Conservation (phyloP, 1,140 invertebrate genomes). For the Calycopis cecrops region DNA sequence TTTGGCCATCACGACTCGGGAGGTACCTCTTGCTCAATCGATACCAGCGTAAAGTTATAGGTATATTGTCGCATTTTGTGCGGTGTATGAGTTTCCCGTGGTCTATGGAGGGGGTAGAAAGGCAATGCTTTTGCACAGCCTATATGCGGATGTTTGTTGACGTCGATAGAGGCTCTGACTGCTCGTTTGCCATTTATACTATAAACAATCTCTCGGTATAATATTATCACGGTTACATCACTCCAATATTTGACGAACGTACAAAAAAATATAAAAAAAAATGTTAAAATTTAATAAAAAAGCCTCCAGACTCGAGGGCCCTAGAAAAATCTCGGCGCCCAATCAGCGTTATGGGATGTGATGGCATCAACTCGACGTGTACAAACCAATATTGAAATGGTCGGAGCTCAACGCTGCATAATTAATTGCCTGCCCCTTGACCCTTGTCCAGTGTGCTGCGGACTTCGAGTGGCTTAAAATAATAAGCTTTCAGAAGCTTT, state of each 20-base stretch:
- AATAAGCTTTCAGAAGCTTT: constrained; percentile 9
- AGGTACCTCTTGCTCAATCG: too few species aligned
- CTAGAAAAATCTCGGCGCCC: constrained; percentile 8
- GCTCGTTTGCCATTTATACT: too few species aligned
- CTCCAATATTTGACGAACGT: background rate
- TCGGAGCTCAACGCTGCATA: constrained; percentile 29
- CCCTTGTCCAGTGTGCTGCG: constrained; percentile 18
- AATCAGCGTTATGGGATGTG: constrained; percentile 16
- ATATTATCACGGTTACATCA: too few species aligned
- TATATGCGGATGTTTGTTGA: too few species aligned
- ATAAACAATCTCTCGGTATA: too few species aligned
- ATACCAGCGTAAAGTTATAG: too few species aligned
- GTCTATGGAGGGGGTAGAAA: too few species aligned
- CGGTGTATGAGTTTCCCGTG: too few species aligned
- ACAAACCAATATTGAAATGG: constrained; percentile 24
- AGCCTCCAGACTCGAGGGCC: background rate
- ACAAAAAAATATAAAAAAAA: constrained; percentile 3
- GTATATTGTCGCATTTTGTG: too few species aligned
- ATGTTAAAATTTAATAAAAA: background rate
- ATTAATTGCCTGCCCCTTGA: constrained; percentile 35
- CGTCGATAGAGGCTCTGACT: too few species aligned
- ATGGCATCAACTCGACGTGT: constrained; percentile 13
- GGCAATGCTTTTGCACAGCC: too few species aligned
- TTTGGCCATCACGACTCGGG: too few species aligned
- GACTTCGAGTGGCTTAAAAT: constrained; percentile 11